These are phyloP conservation scores for Oplegnathus fasciatus DNA, from an alignment of 2,113 vertebrate genomes.

Conservation along the genomic window DNA sequence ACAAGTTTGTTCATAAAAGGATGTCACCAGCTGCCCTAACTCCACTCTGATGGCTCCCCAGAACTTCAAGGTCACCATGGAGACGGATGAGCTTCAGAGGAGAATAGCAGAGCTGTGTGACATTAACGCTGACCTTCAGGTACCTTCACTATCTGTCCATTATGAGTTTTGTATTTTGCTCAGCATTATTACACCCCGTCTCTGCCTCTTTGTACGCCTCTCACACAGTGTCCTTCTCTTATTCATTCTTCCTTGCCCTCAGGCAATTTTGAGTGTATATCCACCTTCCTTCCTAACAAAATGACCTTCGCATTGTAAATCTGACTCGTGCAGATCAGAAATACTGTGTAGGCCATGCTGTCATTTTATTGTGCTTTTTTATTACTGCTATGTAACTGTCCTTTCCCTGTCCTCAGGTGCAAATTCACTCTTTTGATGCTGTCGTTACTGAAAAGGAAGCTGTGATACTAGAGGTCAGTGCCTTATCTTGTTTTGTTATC, in stretches of 20 bases:
- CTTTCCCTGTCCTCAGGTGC: conserved; percentile 79
- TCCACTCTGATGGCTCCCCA: conserved; percentile 68
- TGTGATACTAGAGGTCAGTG: conserved; percentile 85
- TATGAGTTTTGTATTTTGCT: not conserved
- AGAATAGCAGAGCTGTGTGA: conserved; percentile 87
- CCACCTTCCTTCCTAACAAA: not conserved
- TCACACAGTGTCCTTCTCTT: not conserved
- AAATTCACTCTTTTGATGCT: conserved; percentile 85
- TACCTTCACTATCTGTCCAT: conserved; percentile 62
- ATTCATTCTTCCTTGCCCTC: not conserved
- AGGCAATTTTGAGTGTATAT: not conserved
- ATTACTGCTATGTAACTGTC: not conserved
- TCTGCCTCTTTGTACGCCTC: not conserved
- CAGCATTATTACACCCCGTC: not conserved
- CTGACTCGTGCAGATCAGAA: not conserved
- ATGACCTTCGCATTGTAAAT: not conserved
- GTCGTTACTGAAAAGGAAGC: conserved; percentile 85
- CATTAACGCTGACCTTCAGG: conserved; percentile 87
- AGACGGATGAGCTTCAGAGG: conserved; percentile 87
- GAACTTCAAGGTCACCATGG: conserved; percentile 88
- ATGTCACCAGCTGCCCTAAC: conserved; percentile 10
- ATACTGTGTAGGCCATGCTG: not conserved
- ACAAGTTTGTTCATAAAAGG: conserved; percentile 12
- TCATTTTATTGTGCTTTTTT: not conserved
- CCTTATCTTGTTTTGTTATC: not conserved